phyloP scores from a whole-genome alignment of 1,140 invertebrate genomes.

The Anastrepha ludens region DNA sequence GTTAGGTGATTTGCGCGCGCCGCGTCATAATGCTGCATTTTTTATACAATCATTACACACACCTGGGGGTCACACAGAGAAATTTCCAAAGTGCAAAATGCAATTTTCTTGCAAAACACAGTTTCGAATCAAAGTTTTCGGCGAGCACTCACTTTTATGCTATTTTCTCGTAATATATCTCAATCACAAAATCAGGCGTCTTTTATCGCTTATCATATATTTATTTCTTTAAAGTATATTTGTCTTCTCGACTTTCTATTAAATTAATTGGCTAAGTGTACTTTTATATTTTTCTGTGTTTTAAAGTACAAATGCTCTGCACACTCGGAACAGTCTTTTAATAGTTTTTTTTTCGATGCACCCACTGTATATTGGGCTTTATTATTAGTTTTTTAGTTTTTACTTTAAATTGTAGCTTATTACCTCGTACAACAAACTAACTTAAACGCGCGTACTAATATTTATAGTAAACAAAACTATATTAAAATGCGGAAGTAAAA shows the following conservation, averaged over 20 bases:
- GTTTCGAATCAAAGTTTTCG: neutral
- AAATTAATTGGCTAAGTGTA: neutral
- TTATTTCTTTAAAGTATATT: neutral
- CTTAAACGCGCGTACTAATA: slow-evolving; percentile 17
- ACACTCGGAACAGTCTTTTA: neutral
- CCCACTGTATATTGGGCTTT: neutral
- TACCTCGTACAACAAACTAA: neutral
- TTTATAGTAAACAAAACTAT: slow-evolving; percentile 7
- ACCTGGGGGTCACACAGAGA: neutral
- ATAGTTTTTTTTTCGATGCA: neutral
- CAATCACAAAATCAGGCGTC: neutral
- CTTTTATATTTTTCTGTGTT: neutral
- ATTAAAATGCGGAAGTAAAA: neutral
- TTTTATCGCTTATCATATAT: neutral
- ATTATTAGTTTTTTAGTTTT: neutral
- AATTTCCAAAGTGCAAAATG: neutral
- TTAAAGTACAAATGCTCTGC: neutral
- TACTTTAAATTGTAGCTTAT: neutral
- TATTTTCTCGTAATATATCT: neutral
- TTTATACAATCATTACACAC: slow-evolving; percentile 49
- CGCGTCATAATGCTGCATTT: slow-evolving; percentile 50
- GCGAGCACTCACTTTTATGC: neutral
- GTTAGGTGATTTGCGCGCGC: slow-evolving; percentile 2
- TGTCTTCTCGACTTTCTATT: neutral
- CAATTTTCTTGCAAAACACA: neutral